Conservation (phyloP, 2,113 vertebrate species). For the Gallinago paraguaiae region DNA sequence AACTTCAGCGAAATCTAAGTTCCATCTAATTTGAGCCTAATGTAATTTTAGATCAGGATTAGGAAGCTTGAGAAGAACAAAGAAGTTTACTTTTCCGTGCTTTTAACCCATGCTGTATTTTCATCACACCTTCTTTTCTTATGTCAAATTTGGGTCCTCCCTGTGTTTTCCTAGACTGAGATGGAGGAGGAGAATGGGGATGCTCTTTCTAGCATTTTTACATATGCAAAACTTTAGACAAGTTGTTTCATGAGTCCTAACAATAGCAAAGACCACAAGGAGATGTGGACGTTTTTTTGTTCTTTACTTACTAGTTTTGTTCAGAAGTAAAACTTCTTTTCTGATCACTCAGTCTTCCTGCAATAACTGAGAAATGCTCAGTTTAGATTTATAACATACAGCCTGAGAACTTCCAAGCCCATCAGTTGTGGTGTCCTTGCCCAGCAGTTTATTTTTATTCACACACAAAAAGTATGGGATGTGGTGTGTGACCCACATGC, state of each 20-base stretch:
- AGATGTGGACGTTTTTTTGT: neutral
- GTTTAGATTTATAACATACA: neutral
- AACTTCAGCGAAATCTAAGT: neutral
- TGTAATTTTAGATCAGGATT: neutral
- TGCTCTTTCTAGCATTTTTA: neutral
- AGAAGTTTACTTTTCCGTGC: neutral
- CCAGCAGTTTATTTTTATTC: conserved; percentile 48
- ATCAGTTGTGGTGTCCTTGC: neutral
- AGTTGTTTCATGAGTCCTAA: neutral
- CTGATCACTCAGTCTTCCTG: neutral
- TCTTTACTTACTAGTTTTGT: neutral
- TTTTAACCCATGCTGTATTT: neutral
- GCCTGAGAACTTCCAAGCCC: neutral
- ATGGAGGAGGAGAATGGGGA: neutral
- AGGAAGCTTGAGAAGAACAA: neutral
- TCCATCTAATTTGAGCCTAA: neutral
- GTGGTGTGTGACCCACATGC: neutral
- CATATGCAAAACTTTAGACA: neutral
- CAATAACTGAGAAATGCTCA: neutral
- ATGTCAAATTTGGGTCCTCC: neutral
- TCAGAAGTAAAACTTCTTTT: neutral
- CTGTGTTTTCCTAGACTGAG: neutral
- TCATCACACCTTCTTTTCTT: neutral
- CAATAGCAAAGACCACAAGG: neutral
- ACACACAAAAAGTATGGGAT: neutral